Evolutionary conservation across 2,888 invertebrate genomes (phyloP), one percentile per base, ranked within the genome.

Genomic region (Tineola bisselliella): DNA sequence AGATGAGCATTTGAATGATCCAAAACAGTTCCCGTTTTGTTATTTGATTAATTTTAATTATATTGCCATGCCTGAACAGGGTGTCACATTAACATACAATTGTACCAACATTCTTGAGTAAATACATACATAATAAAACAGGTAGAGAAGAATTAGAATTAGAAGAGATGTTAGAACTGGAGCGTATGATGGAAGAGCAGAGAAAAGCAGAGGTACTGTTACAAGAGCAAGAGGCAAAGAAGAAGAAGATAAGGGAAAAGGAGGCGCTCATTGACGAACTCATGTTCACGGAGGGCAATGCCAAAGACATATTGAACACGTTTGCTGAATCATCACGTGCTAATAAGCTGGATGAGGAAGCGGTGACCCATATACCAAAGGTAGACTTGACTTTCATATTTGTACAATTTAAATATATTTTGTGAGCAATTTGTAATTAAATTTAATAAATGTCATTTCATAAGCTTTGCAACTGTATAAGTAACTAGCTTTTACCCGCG

Each of bases 211-310:
- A 95, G 71, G 75, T 93, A 0, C 76, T 89, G n/a, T 88, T 91
- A 1, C 67, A 86, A 77, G 93, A 83, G 87, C 91, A 72, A 81
- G 90, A 94, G 75, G 90, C 91, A 0, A 95, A 95, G 69, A 92
- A 91, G 71, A 93, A 93, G 66, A 96, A 96, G 77, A 91, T 94
- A 17, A 89, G 93, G 43, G 93, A 95, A 66, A 96, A 96, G 68
- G 96, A 98, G 75, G 96, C 95, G 0, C 82, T 99, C 5, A 97
- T 99, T 63, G 97, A 98, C 79, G 97, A 98, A 75, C 87, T 99
- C 43, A 97, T 97, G 93, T 95, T 94, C 75, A 96, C 97, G 0
- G 94, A 95, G 66, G 93, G 92, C 10, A 93, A 97, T 75, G 98
- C 98, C 0, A 92, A 93, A 67, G 93, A 93, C 66, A 97, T 98